phyloP scores from a whole-genome alignment of 1,140 invertebrate species.

The Doryteuthis pealeii region DNA sequence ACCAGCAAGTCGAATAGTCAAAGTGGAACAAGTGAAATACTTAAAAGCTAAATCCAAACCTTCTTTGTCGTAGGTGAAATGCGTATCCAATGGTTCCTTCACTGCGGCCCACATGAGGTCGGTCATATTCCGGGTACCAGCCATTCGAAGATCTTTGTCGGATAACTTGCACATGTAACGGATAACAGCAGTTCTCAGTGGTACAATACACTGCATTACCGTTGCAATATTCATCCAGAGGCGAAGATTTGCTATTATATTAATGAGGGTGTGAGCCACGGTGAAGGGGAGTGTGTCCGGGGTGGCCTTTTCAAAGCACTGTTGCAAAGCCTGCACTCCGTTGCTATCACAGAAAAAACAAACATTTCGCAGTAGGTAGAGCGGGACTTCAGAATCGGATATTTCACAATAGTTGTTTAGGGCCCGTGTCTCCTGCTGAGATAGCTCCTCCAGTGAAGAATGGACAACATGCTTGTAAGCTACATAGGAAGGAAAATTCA shows the following conservation, averaged over 20 bases:
- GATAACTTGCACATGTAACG: constrained; percentile 90
- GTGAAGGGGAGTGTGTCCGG: constrained; percentile 78
- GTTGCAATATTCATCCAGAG: constrained; percentile 91
- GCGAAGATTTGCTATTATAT: constrained; percentile 87
- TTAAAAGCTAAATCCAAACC: constrained; percentile 90
- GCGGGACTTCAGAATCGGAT: constrained; percentile 83
- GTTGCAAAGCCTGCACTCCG: constrained; percentile 80
- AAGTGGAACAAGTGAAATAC: constrained; percentile 85
- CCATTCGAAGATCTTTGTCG: constrained; percentile 84
- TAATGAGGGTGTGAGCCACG: constrained; percentile 87
- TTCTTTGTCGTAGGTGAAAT: constrained; percentile 83
- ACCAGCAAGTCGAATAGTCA: constrained; percentile 87
- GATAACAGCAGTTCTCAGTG: constrained; percentile 79
- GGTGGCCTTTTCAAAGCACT: constrained; percentile 76
- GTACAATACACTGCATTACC: constrained; percentile 83
- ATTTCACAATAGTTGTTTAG: constrained; percentile 85
- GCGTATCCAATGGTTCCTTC: constrained; percentile 86
- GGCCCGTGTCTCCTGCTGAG: constrained; percentile 75
- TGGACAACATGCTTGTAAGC: constrained; percentile 78
- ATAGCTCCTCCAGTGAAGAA: constrained; percentile 71
- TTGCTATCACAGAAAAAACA: constrained; percentile 84
- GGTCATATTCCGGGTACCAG: constrained; percentile 88
- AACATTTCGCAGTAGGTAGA: constrained; percentile 84
- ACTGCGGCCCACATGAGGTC: constrained; percentile 94
- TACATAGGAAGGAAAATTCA: constrained; percentile 89